These are phyloP conservation scores for Carcharodon carcharias DNA, from an alignment of 2,797 vertebrate species.

Conservation along the genomic window DNA sequence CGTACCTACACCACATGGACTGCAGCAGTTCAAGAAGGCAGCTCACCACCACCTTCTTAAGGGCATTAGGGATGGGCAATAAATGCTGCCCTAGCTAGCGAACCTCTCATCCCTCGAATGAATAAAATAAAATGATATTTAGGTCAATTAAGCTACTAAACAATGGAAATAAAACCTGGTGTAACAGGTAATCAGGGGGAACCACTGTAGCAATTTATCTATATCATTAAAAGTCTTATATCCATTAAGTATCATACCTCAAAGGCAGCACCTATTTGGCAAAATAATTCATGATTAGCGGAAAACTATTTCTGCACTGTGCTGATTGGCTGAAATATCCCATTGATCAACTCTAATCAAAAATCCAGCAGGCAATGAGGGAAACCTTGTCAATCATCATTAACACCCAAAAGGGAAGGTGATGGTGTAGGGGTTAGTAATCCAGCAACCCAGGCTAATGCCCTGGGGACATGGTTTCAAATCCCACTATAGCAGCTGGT, in stretches of 20 bases:
- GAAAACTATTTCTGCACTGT: not conserved
- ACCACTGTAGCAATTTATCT: not conserved
- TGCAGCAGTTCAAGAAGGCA: too few species aligned
- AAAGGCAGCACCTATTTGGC: not conserved
- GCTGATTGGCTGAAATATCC: not conserved
- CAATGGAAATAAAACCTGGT: not conserved
- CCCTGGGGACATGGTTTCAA: too few species aligned
- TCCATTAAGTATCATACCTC: not conserved
- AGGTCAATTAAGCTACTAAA: not conserved
- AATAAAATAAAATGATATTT: too few species aligned
- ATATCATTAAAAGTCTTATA: not conserved
- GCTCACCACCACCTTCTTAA: too few species aligned
- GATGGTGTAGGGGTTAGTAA: too few species aligned
- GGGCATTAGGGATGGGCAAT: too few species aligned
- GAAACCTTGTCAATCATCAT: not conserved
- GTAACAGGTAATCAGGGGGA: not conserved
- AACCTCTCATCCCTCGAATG: too few species aligned
- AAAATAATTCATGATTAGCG: not conserved
- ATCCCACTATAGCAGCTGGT: too few species aligned
- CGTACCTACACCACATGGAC: too few species aligned
- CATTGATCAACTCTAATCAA: not conserved
- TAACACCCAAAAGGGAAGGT: not conserved
- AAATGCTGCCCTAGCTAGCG: too few species aligned
- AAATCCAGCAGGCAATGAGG: not conserved
- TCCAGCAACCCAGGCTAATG: too few species aligned